Evolutionary conservation across 2,888 invertebrate species (phyloP), one percentile per base, ranked within the genome.

Genomic region (Globia sparganii): DNA sequence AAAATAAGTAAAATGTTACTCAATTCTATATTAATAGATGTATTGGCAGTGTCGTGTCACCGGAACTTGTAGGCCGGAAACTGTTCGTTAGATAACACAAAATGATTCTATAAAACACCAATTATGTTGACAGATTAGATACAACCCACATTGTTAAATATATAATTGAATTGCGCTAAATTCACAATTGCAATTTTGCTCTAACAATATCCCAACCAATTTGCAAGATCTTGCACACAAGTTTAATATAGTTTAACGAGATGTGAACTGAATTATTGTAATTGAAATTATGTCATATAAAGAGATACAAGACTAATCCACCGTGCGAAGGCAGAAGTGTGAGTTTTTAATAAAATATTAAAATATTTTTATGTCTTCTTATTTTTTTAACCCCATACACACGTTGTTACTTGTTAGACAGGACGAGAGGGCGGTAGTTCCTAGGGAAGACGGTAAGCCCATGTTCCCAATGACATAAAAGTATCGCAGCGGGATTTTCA

Each of bases 231-330:
- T 85, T 84, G 80, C 84, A 87, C 84, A 86, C 83, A 84, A 88
- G 84, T 90, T 80, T 78, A 82, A 78, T 88, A 88, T 80, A 84
- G 73, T 73, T 65, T 84, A 84, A 80, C 71, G 77, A 78, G 77
- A 81, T 80, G 84, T 82, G 81, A 85, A 87, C 80, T 86, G 83
- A 85, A 84, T 83, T 84, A 87, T 73, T 87, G 73, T 86, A 73
- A 86, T 84, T 86, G 82, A 88, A 89, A 83, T 86, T 88, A 88
- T 90, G 91, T 91, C 90, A 88, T 92, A 91, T 92, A 91, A 95
- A 95, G 95, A 95, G 95, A 94, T 93, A 95, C 93, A 96, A 96
- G 96, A 96, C 96, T 96, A 95, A 94, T 93, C 92, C 93, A 94
- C 91, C 92, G 92, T 93, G 93, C 93, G 91, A 93, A 91, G 91